Evolutionary conservation across 2,888 invertebrate genomes (phyloP).

Genomic region (Tenthredo distinguenda): DNA sequence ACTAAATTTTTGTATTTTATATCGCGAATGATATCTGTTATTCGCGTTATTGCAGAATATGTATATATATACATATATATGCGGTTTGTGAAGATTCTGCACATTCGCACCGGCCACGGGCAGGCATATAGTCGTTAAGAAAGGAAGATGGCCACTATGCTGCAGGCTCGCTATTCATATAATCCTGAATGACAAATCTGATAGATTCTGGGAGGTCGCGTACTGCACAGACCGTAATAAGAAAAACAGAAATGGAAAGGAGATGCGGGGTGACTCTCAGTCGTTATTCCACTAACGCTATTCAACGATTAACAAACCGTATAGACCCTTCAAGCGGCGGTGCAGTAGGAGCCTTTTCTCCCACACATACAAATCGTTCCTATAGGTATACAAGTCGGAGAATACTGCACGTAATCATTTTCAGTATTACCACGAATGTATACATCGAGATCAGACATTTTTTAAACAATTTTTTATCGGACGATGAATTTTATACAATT

Average conservation of each 20-base stretch:
- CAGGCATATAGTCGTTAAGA: not conserved
- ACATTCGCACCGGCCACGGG: not conserved
- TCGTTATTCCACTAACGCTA: not conserved
- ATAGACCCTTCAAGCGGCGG: not conserved
- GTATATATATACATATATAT: too few species aligned
- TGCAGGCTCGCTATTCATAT: constrained; percentile 62
- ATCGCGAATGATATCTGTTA: not conserved
- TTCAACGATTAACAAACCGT: constrained; percentile 39
- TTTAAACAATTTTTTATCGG: not conserved
- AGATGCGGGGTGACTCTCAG: not conserved
- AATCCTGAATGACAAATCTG: constrained; percentile 68
- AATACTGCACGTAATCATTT: not conserved
- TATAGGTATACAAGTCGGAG: not conserved
- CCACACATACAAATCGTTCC: not conserved
- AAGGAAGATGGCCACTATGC: constrained; percentile 6
- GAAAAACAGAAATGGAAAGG: constrained; percentile 33
- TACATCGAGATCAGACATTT: not conserved
- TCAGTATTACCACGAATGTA: not conserved
- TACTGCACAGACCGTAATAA: constrained; percentile 41
- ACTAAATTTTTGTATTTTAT: not conserved
- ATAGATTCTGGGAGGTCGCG: constrained; percentile 62
- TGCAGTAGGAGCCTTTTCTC: not conserved
- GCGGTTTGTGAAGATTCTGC: not conserved
- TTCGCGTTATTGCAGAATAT: not conserved
- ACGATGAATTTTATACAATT: too few species aligned